Conservation (phyloP, 1,140 invertebrate species). For the Scaptomyza graminum region DNA sequence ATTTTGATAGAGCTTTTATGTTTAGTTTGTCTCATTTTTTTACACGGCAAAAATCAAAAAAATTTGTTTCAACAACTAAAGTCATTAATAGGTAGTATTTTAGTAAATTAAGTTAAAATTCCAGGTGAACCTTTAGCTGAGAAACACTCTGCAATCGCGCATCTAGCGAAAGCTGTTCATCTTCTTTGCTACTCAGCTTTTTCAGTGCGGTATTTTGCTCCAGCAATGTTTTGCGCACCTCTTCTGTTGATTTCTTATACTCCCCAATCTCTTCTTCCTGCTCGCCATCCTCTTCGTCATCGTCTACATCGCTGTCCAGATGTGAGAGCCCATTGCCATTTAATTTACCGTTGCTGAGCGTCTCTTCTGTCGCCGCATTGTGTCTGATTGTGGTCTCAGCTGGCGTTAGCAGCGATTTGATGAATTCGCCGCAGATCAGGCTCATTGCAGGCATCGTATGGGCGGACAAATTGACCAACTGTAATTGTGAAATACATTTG, state of each 20-base stretch:
- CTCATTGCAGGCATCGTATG: constrained; percentile 85
- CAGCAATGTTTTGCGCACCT: constrained; percentile 52
- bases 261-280: constrained; percentile 1
- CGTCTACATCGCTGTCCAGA: constrained; percentile 40
- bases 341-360: constrained; percentile 49
- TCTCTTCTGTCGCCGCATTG: constrained; percentile 5
- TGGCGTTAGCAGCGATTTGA: constrained; percentile 83
- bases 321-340: constrained; percentile 65
- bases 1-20: constrained; percentile 15
- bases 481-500: constrained; percentile 64
- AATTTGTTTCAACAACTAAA: constrained; percentile 38
- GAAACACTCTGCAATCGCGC: constrained; percentile 40
- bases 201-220: constrained; percentile 48
- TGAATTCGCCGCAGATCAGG: constrained; percentile 84
- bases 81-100: not conserved
- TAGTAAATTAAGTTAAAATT: constrained; percentile 45
- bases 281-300: constrained; percentile 8
- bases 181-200: constrained; percentile 1
- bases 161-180: constrained; percentile 42
- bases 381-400: constrained; percentile 50
- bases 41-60: constrained; percentile 1
- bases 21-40: too few relatives aligned
- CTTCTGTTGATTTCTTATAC: not conserved
- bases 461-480: constrained; percentile 84
- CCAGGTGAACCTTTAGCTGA: constrained; percentile 32